Base-by-base conservation (phyloP, 2,113 vertebrate species). In the Chionis minor region DNA sequence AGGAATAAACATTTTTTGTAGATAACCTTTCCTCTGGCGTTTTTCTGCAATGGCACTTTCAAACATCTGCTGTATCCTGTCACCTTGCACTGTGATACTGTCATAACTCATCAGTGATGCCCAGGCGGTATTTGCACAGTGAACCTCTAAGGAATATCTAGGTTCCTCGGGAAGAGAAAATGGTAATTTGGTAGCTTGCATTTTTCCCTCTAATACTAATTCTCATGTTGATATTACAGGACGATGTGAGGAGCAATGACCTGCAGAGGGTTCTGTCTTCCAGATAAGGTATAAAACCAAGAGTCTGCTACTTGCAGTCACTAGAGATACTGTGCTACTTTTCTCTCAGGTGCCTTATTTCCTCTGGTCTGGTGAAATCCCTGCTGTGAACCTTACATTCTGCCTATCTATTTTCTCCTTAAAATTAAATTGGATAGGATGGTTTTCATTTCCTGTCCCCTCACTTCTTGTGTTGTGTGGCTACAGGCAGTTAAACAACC, bases 341-440 rank as follows among this genome's bases (percentile, higher is more conserved):
- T 87, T 65, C 88, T 93, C 85, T 55, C 61, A 89, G 80, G 77
- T 79, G 24, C 66, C n/a, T 87, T 87, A 89, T 92, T 95, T 94
- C 54, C 66, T 73, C 81, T 42, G 33, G 69, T 52, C 62, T 73
- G 38, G 49, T 91, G 73, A 94, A 93, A 92, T 87, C 80, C 81
- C 88, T 92, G 86, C 91, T 90, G 88, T 72, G 91, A 92, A 84
- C 30, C 61, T 95, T 75, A 88, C 52, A 79, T 94, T 75, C 77
- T 47, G 67, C 40, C 62, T 88, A 52, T 70, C 85, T 88, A 18
- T 83, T 91, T 92, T 93, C 58, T 75, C 77, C 91, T 92, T 92
- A 81, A 94, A 91, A 94, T 85, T 89, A 94, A 95, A 95, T 95
- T 95, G 95, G 66, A 72, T 92, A 70, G 93, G 92, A 94, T 92